phyloP scores from a whole-genome alignment of 2,888 invertebrate genomes.

The Cryptocephalus primarius region DNA sequence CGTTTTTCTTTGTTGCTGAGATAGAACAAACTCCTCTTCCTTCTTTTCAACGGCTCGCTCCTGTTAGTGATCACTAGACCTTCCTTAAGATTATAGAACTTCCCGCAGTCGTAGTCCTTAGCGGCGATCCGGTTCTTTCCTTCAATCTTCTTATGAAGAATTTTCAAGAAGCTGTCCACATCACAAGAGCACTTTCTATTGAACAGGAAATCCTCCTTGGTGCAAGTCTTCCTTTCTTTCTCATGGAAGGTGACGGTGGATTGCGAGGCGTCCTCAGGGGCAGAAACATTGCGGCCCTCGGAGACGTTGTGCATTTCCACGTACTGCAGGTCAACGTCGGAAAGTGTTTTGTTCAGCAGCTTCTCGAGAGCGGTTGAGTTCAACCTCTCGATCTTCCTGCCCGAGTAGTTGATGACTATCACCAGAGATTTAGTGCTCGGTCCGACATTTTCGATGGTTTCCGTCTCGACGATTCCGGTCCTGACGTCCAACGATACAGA shows the following conservation, averaged over 20 bases:
- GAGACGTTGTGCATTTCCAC: constrained; percentile 11
- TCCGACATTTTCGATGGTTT: not conserved
- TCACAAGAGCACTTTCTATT: constrained; percentile 23
- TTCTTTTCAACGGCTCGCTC: constrained; percentile 15
- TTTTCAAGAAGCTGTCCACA: constrained; percentile 15
- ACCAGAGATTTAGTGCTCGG: constrained; percentile 9
- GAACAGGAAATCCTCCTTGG: constrained; percentile 17
- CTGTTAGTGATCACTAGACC: constrained; percentile 19
- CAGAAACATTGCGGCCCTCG: constrained; percentile 1
- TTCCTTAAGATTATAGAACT: constrained; percentile 13
- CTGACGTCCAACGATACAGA: too few species aligned
- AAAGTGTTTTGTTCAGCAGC: constrained; percentile 11
- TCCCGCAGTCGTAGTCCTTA: constrained; percentile 11
- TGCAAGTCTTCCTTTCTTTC: constrained; percentile 12
- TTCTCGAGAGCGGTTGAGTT: constrained; percentile 14
- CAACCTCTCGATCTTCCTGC: constrained; percentile 10
- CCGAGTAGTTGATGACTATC: constrained; percentile 15
- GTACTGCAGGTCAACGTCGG: constrained; percentile 13
- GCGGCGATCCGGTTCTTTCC: constrained; percentile 7
- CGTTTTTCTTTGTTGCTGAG: constrained; percentile 11
- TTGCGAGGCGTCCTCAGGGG: constrained; percentile 1
- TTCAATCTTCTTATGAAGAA: constrained; percentile 7
- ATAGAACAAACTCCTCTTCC: constrained; percentile 22
- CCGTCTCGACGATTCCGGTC: too few species aligned
- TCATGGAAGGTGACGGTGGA: not conserved